Evolutionary conservation across 1,140 invertebrate genomes (phyloP), one percentile per base, ranked within the genome.

Genomic region (Nasonia giraulti): DNA sequence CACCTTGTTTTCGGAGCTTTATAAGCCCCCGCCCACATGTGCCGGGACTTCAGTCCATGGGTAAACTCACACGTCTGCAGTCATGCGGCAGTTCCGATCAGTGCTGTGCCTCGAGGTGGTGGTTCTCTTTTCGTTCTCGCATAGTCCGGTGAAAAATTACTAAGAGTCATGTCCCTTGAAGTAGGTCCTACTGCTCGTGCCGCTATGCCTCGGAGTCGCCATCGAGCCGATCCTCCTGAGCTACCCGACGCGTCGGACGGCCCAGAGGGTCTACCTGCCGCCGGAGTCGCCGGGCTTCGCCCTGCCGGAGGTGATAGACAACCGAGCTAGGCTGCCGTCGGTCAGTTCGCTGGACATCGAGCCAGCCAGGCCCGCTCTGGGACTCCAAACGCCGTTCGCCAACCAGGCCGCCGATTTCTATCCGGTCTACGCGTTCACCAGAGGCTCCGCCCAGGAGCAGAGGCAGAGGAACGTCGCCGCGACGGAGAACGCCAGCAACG

Each of bases 291-390:
- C 88, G 14, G 82, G 83, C 71, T 85, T 87, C 66, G 33, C 86
- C 4, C 20, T 87, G 12, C 89, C 89, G 23, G 89, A 90, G 86
- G 87, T 90, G 3, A 87, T 90, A 68, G 89, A 90, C 78, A 90
- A 90, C 82, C 87, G 87, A 47, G 88, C 87, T 17, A 87, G 88
- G 79, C 86, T 77, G 66, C 82, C 80, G 33, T 37, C 33, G 31
- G 68, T 71, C 4, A 33, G 27, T 71, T 31, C 68, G 27, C 20
- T n/a, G 2, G 17, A 7, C 55, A n/a, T 62, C 20, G 55, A 2
- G 27, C 27, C 3, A n/a, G 55, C 17, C 20, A 20, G 17, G 8
- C 55, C 55, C 4, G 55, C 55, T 7, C 7, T 62, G 55, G 20
- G 17, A 7, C 55, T 62, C 20, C n/a, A 71, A 47, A 68, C 78